phyloP scores from a whole-genome alignment of 37 sponge, comb jelly and placozoan genomes.

The Halisarca cf. caerulea region DNA sequence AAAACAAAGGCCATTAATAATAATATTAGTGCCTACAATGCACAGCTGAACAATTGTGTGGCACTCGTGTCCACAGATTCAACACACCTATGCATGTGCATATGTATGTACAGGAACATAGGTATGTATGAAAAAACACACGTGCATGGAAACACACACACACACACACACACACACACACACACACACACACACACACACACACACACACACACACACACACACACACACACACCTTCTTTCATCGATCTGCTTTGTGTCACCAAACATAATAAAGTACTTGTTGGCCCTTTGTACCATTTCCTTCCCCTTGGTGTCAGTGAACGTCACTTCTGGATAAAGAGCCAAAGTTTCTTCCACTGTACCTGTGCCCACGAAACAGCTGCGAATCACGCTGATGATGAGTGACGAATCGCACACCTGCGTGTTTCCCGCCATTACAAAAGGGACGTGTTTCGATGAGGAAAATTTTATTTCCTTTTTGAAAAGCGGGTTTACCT shows the following conservation, averaged over 20 bases:
- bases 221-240: background rate
- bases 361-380: slow-evolving; percentile 28
- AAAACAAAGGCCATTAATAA: no score
- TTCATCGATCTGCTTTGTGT: slow-evolving; percentile 45
- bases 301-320: slow-evolving; percentile 56
- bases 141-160: no score
- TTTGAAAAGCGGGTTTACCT: slow-evolving; percentile 83
- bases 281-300: slow-evolving; percentile 75
- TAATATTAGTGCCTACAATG: no score
- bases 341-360: slow-evolving; percentile 40
- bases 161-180: background rate
- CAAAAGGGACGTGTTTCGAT: slow-evolving; percentile 72
- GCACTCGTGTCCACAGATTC: no score
- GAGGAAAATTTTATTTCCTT: slow-evolving; percentile 68
- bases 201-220: no score
- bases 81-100: no score
- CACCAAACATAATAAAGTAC: slow-evolving; percentile 80
- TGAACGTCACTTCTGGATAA: slow-evolving; percentile 69
- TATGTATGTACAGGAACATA: no score
- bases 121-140: no score
- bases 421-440: slow-evolving; percentile 44
- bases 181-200: slow-evolving; percentile 19
- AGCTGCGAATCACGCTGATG: slow-evolving; percentile 68
- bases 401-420: slow-evolving; percentile 82
- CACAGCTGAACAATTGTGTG: no score